phyloP scores from a whole-genome alignment of 2,888 invertebrate genomes.

The Drosophila parthenogenetica region DNA sequence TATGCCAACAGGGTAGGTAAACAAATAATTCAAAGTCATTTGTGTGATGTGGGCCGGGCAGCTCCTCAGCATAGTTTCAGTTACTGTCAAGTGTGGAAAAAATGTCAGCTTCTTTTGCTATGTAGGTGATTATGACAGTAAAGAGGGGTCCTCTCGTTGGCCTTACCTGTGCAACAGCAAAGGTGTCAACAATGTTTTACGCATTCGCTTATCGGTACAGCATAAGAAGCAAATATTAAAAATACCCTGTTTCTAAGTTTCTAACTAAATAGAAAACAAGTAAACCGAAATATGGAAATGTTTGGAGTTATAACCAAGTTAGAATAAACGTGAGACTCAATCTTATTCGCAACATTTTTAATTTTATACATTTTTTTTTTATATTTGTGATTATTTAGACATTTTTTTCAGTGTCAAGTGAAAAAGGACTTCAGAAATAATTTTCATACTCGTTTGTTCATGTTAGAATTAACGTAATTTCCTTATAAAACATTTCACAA shows the following conservation, averaged over 20 bases:
- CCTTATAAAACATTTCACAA: too few relatives aligned
- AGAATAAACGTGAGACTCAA: too few relatives aligned
- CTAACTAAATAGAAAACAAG: too few relatives aligned
- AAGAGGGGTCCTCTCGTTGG: constrained; percentile 57
- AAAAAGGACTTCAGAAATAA: too few relatives aligned
- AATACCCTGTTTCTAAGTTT: constrained; percentile 11
- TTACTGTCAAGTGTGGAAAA: constrained; percentile 61
- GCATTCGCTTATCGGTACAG: constrained; percentile 45
- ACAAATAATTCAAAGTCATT: constrained; percentile 80
- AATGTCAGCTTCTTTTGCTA: constrained; percentile 54
- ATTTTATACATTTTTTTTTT: too few relatives aligned
- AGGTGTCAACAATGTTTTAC: constrained; percentile 58
- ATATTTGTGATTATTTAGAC: too few relatives aligned
- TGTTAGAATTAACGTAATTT: too few relatives aligned
- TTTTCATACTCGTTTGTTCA: too few relatives aligned
- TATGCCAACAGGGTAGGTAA: constrained; percentile 56
- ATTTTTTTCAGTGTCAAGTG: too few relatives aligned
- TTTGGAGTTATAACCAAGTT: too few relatives aligned
- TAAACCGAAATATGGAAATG: too few relatives aligned
- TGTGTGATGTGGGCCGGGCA: constrained; percentile 61
- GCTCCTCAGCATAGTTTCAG: constrained; percentile 39
- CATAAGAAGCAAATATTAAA: constrained; percentile 20
- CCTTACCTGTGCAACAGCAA: constrained; percentile 37
- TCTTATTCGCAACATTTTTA: too few relatives aligned
- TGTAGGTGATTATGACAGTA: constrained; percentile 75